phyloP scores from a whole-genome alignment of 2,113 vertebrate species.

The Geococcyx californianus region DNA sequence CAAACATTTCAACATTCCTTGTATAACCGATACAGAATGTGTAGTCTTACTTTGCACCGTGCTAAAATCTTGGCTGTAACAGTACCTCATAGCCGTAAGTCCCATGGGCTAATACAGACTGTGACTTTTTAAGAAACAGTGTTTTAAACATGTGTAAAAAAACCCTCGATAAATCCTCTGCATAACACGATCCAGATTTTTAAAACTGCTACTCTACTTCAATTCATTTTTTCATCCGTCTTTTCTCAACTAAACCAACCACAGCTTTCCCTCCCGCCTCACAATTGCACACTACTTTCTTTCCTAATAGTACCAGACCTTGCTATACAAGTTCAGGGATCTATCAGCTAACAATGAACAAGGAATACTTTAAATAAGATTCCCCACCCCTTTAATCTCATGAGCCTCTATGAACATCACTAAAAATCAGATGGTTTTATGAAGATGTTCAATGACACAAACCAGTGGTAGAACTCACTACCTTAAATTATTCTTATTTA shows the following conservation, averaged over 20 bases:
- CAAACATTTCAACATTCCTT: neutral
- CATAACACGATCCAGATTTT: neutral
- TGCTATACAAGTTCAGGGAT: neutral
- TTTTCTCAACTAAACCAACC: neutral
- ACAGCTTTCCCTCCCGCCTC: neutral
- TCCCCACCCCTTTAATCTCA: neutral
- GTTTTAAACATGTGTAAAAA: neutral
- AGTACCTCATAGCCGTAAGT: neutral
- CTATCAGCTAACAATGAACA: neutral
- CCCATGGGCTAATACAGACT: neutral
- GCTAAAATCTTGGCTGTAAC: neutral
- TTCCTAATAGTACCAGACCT: neutral
- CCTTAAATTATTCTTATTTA: neutral
- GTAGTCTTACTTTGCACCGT: neutral
- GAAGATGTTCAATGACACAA: neutral
- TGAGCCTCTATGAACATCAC: neutral
- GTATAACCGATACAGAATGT: neutral
- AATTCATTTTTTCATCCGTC: neutral
- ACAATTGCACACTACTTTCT: neutral
- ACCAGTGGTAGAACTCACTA: neutral
- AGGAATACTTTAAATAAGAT: neutral
- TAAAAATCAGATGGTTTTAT: neutral
- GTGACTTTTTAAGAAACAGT: neutral
- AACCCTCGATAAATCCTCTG: neutral
- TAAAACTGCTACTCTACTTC: neutral